Percentiles rank a stretch among this genome's conserved stretches.
Evolutionary conservation across 1,140 invertebrate species (phyloP).

Genomic region (Pteromalus puparum): DNA sequence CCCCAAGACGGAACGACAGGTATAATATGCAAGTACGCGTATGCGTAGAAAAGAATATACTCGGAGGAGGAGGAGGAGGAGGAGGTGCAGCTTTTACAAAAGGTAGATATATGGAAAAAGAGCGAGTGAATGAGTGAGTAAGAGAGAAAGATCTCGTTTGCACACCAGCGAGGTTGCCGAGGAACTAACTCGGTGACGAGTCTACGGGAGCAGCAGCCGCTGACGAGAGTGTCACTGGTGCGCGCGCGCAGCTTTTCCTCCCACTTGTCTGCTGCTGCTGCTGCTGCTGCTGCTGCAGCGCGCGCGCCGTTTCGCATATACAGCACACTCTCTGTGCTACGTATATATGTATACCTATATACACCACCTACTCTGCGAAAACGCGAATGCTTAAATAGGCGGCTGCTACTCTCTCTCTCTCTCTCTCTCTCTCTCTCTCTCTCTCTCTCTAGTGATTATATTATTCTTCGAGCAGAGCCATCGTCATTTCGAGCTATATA

Average conservation of each 20-base stretch:
- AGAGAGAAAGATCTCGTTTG: constrained; percentile 42
- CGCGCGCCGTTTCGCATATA: constrained; percentile 47
- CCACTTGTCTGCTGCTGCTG: background rate
- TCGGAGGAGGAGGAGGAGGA: background rate
- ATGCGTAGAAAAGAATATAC: background rate
- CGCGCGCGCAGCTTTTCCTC: constrained; percentile 46
- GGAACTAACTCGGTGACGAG: constrained; percentile 42
- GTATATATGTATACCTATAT: background rate
- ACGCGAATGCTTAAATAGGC: constrained; percentile 7
- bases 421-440: background rate
- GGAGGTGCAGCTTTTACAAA: background rate
- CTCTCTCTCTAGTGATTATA: background rate
- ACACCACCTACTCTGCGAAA: background rate
- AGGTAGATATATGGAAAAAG: background rate
- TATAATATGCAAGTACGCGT: constrained; percentile 29
- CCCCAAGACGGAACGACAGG: background rate
- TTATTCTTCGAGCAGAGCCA: background rate
- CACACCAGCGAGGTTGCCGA: constrained; percentile 35
- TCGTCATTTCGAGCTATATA: background rate
- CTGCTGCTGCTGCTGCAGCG: background rate
- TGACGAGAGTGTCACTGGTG: constrained; percentile 61
- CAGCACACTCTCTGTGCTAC: background rate
- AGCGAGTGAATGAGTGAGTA: too few relatives aligned
- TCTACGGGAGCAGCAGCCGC: constrained; percentile 20
- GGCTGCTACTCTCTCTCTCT: too few relatives aligned